phyloP scores from a whole-genome alignment of 2,113 vertebrate species.

The Ariopsis seemanni region DNA sequence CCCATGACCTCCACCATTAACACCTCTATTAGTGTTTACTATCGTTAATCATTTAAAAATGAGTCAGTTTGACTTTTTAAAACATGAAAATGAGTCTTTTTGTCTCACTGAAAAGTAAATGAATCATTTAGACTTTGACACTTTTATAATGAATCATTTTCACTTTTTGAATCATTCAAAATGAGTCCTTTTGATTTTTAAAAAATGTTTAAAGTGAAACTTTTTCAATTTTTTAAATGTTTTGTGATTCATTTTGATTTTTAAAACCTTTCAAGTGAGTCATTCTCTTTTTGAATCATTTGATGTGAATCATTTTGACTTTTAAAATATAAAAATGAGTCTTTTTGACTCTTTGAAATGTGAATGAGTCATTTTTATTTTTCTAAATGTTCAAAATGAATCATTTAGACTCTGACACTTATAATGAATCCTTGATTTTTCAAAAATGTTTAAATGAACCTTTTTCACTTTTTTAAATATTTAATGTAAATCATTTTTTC shows the following conservation, averaged over 20 bases:
- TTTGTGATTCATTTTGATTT: not conserved
- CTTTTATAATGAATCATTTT: not conserved
- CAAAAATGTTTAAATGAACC: too few species aligned
- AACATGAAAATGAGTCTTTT: not conserved
- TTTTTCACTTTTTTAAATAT: too few species aligned
- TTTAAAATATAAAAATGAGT: not conserved
- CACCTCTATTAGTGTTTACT: not conserved
- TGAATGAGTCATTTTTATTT: not conserved
- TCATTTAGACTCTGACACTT: not conserved
- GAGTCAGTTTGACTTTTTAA: not conserved
- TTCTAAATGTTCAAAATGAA: not conserved
- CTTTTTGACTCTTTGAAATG: not conserved
- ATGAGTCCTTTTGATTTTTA: not conserved
- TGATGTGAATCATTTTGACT: not conserved
- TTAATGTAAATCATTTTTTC: not conserved
- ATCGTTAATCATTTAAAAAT: not conserved
- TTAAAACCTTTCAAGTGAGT: not conserved
- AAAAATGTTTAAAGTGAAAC: too few species aligned
- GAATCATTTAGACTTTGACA: not conserved
- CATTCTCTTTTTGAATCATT: not conserved
- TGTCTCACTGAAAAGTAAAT: not conserved
- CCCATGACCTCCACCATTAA: not conserved
- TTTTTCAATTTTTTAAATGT: too few species aligned
- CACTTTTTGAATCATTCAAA: not conserved
- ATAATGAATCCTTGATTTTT: not conserved